A percentile compares a stretch with the other conserved stretches of the same genome.
phyloP scores from a whole-genome alignment of 2,797 vertebrate genomes.

The Trichosurus vulpecula region DNA sequence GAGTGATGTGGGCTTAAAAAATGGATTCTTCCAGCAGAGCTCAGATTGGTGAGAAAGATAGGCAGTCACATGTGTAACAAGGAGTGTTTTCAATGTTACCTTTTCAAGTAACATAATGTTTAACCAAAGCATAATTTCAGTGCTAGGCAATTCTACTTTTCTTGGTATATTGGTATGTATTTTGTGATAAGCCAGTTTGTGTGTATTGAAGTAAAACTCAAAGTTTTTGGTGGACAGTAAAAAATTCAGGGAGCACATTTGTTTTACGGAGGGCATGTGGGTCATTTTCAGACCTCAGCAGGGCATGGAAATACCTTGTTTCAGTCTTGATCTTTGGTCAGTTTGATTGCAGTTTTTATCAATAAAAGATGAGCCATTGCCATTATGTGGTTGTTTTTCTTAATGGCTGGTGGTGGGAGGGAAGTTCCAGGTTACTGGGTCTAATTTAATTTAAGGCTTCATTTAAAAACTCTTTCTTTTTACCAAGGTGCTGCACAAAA shows the following conservation, averaged over 20 bases:
- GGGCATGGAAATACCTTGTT: neutral
- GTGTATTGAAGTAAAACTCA: neutral
- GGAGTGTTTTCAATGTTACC: neutral
- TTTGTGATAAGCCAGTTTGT: neutral
- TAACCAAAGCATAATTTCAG: neutral
- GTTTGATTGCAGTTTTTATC: neutral
- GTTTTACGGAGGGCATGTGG: neutral
- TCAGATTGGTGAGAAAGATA: neutral
- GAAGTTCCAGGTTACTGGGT: neutral
- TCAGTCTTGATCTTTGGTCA: neutral
- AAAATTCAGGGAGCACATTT: neutral
- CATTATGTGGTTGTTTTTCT: neutral
- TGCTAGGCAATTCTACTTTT: neutral
- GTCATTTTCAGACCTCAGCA: neutral
- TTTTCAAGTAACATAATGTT: neutral
- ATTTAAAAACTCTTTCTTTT: neutral
- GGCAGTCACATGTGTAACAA: too few species aligned
- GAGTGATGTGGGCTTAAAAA: neutral
- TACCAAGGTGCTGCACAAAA: constrained; percentile 94
- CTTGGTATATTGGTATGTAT: neutral
- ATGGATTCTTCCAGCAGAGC: neutral
- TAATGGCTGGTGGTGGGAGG: neutral
- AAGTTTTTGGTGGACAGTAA: neutral
- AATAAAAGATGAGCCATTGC: neutral
- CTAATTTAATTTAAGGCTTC: neutral